Conservation (phyloP, 2,113 vertebrate species). For the Clarias batrachus region DNA sequence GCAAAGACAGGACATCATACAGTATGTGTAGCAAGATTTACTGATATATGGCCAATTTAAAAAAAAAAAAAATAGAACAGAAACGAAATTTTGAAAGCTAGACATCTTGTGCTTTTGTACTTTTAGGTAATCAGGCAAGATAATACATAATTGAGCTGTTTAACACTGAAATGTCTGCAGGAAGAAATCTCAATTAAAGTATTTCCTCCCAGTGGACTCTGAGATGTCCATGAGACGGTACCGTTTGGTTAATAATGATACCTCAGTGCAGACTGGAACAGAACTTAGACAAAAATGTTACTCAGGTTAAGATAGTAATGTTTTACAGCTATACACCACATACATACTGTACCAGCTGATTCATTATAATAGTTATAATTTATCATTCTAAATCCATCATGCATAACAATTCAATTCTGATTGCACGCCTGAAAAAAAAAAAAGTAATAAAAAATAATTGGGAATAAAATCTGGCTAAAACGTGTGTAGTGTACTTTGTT, state of each 20-base stretch:
- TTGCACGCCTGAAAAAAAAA: neutral
- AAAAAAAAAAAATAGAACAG: neutral
- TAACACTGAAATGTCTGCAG: neutral
- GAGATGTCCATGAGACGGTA: neutral
- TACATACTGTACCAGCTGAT: neutral
- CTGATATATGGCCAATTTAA: neutral
- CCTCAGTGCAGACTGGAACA: neutral
- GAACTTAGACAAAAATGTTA: neutral
- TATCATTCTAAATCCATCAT: no score
- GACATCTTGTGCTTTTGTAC: neutral
- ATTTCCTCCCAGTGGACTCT: neutral
- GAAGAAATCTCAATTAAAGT: neutral
- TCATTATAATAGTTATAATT: neutral
- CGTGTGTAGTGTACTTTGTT: neutral
- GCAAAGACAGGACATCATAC: neutral
- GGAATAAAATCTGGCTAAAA: neutral
- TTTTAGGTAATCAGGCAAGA: neutral
- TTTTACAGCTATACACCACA: neutral
- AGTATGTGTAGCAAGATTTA: neutral
- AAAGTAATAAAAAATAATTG: neutral
- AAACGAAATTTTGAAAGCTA: neutral
- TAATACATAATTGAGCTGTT: neutral
- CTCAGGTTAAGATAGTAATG: neutral
- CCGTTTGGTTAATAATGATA: neutral
- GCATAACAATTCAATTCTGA: neutral